Percentiles rank a stretch among this genome's conserved stretches.
These are phyloP conservation scores for Chrysolina oricalcia DNA, from an alignment of 2,888 invertebrate species.

Conservation along the genomic window DNA sequence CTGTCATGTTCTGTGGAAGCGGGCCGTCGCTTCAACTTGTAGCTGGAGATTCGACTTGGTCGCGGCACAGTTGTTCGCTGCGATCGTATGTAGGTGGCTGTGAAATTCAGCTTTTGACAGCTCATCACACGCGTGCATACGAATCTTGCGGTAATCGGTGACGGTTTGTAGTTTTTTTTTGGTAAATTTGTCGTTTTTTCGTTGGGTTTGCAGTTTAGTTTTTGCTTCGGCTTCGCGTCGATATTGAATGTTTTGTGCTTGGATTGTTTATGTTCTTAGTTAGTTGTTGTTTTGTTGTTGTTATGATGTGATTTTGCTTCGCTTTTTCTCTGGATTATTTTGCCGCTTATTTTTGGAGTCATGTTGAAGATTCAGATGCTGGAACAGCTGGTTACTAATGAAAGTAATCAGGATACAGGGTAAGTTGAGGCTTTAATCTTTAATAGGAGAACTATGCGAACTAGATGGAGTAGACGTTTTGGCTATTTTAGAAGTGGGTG, in stretches of 20 bases:
- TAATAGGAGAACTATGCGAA: background rate
- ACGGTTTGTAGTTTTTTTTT: conserved; percentile 33
- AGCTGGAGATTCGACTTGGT: conserved; percentile 44
- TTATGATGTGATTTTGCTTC: conserved; percentile 53
- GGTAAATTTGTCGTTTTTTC: conserved; percentile 25
- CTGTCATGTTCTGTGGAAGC: conserved; percentile 41
- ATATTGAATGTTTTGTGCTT: conserved; percentile 13
- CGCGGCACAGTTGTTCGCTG: conserved; percentile 62
- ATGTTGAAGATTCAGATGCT: conserved; percentile 87
- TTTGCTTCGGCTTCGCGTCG: conserved; percentile 21
- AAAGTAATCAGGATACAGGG: conserved; percentile 72
- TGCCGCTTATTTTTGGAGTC: conserved; percentile 56
- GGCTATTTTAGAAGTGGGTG: no score
- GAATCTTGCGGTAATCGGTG: conserved; percentile 27
- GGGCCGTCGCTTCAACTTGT: conserved; percentile 38
- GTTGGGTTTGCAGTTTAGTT: conserved; percentile 36
- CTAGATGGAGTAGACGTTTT: background rate
- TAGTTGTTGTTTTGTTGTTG: conserved; percentile 40
- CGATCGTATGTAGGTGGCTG: conserved; percentile 60
- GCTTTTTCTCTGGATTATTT: conserved; percentile 54
- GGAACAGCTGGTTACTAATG: conserved; percentile 82
- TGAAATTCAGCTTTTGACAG: conserved; percentile 48
- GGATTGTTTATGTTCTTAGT: conserved; percentile 19
- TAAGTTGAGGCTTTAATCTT: conserved; percentile 52
- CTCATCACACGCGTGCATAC: conserved; percentile 43